phyloP scores from a whole-genome alignment of 2,888 invertebrate genomes.

The Mellilla xanthometata region DNA sequence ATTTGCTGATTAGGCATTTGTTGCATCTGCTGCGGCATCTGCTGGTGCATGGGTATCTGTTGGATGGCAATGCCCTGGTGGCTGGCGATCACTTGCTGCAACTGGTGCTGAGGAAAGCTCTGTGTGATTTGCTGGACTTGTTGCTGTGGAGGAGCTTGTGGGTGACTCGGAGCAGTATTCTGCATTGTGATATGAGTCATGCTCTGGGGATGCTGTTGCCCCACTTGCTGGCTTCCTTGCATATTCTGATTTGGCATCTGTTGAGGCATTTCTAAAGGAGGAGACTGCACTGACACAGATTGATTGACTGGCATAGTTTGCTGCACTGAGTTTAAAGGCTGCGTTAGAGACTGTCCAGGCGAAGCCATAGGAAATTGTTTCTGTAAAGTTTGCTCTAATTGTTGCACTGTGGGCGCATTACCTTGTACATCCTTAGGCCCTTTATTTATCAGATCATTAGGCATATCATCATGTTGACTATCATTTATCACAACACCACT shows the following conservation, averaged over 20 bases:
- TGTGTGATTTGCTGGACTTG: constrained; percentile 80
- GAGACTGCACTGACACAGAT: constrained; percentile 75
- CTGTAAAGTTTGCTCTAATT: constrained; percentile 74
- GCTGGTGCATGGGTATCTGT: constrained; percentile 79
- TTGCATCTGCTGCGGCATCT: constrained; percentile 79
- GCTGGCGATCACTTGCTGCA: constrained; percentile 78
- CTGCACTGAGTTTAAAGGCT: constrained; percentile 71
- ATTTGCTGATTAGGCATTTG: constrained; percentile 79
- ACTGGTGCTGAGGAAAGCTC: constrained; percentile 79
- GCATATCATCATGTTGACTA: constrained; percentile 76
- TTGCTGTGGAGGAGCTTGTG: constrained; percentile 67
- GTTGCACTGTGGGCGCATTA: constrained; percentile 68
- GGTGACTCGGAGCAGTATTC: constrained; percentile 62
- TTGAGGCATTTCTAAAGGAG: constrained; percentile 78
- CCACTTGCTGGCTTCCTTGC: constrained; percentile 67
- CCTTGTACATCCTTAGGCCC: constrained; percentile 76
- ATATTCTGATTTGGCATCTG: constrained; percentile 74
- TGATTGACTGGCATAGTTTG: constrained; percentile 73
- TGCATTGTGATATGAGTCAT: constrained; percentile 80
- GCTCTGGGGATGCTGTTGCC: constrained; percentile 76
- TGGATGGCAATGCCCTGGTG: constrained; percentile 77
- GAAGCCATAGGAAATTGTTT: constrained; percentile 80
- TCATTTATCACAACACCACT: constrained; percentile 79
- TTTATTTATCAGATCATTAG: constrained; percentile 75
- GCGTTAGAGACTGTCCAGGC: constrained; percentile 77